Percentiles rank a stretch among this genome's conserved stretches.
These are phyloP conservation scores for Xenopus laevis DNA, from an alignment of 2,113 vertebrate species.

Conservation along the genomic window DNA sequence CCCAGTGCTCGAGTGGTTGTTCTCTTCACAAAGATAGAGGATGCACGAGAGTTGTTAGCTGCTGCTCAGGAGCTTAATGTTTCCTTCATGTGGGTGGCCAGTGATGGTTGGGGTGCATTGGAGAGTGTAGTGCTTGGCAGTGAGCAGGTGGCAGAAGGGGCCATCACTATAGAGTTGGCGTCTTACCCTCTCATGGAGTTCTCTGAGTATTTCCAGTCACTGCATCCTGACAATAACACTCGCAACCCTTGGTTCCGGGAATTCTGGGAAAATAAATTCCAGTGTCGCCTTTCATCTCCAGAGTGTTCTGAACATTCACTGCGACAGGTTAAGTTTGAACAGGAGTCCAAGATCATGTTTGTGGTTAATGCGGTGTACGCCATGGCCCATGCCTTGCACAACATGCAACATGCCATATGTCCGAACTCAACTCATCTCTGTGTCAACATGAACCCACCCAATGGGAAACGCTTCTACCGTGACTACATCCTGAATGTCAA, in stretches of 20 bases:
- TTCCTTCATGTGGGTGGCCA: constrained; percentile 93
- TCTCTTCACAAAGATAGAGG: constrained; percentile 90
- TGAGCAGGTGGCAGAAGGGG: constrained; percentile 79
- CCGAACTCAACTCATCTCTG: constrained; percentile 82
- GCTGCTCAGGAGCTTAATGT: constrained; percentile 83
- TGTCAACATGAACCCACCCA: constrained; percentile 87
- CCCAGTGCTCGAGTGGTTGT: constrained; percentile 91
- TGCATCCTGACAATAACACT: constrained; percentile 88
- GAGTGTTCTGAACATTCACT: constrained; percentile 79
- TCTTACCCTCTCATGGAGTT: constrained; percentile 88
- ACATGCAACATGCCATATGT: constrained; percentile 87
- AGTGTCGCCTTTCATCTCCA: constrained; percentile 75
- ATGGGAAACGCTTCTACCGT: constrained; percentile 89
- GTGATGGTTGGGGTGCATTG: constrained; percentile 94
- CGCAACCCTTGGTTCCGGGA: constrained; percentile 95
- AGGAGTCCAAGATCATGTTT: constrained; percentile 96
- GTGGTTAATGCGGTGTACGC: constrained; percentile 95
- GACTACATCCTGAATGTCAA: constrained; percentile 95
- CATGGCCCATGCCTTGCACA: constrained; percentile 91
- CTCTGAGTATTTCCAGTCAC: constrained; percentile 80
- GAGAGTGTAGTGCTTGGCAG: constrained; percentile 90
- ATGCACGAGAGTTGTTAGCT: constrained; percentile 86
- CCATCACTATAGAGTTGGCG: constrained; percentile 92
- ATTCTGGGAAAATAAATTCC: constrained; percentile 92
- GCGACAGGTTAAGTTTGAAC: constrained; percentile 80